Evolutionary conservation across 2,797 vertebrate species (phyloP), one percentile per base, ranked within the genome.

Genomic region (Esox masquinongy): DNA sequence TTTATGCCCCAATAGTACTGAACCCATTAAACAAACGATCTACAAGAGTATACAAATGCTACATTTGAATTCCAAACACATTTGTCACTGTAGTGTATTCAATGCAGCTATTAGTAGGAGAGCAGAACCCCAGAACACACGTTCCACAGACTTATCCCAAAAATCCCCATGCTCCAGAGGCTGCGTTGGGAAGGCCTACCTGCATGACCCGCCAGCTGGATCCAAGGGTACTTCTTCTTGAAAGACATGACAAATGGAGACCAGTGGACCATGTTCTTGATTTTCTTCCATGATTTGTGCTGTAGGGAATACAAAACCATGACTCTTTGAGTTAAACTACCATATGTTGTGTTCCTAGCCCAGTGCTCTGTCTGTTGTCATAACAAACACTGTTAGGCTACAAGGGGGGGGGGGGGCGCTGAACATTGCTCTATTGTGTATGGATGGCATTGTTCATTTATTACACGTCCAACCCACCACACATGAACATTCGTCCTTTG

Each of bases 191-290:
- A 9, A 72, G 17, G 29, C 61, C 26, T 93, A 99, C 98, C 98
- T 95, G 97, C 97, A 0, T 99, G 98, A 26, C 97, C 98, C 0
- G 97, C 98, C 90, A 99, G 93, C 91, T 99, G 98, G 87, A 99
- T 97, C 97, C 98, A 99, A 77, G 97, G 98, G 83, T 99, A 99
- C 83, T 98, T 99, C 94, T 99, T 99, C 93, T 98, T 99, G 94
- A 98, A 99, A 88, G 97, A 99, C 97, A 98, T 99, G 75, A 99
- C 96, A 77, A 99, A 98, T 0, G 97, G 98, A 0, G 98, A 99
- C 97, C 98, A 99, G 80, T 99, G 97, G 83, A 99, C 96, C 97
- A 99, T 97, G 92, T 98, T 98, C 86, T 99, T 99, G 89, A 99
- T 99, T 91, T 99, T 99, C 91, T 96, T 95, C 98, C 97, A 99